Percentiles rank a stretch among this genome's conserved stretches.
These are phyloP conservation scores for Prinia subflava DNA, from an alignment of 2,113 vertebrate genomes.

Conservation along the genomic window DNA sequence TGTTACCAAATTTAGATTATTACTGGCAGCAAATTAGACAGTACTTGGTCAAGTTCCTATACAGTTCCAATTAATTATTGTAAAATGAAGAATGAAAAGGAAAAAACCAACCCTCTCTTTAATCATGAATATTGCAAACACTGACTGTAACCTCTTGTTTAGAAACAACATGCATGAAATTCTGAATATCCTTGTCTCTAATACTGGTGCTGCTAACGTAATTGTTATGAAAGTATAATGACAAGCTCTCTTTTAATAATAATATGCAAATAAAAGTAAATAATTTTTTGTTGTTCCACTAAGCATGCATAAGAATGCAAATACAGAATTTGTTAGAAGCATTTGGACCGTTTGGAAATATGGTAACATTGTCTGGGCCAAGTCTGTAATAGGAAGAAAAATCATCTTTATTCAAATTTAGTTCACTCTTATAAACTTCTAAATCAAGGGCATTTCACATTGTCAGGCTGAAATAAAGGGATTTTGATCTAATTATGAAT, in stretches of 20 bases:
- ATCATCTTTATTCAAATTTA: not conserved
- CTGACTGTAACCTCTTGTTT: not conserved
- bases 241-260: not conserved
- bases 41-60: conserved; percentile 32
- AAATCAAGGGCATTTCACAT: not conserved
- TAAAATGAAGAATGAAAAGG: conserved; percentile 17
- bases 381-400: not conserved
- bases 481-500: not conserved
- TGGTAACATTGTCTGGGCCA: not conserved
- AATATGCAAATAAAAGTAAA: not conserved
- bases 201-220: not conserved
- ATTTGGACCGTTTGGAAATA: not conserved
- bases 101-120: not conserved
- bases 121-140: not conserved
- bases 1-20: conserved; percentile 34
- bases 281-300: not conserved
- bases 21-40: not conserved
- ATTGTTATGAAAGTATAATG: not conserved
- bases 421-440: not conserved
- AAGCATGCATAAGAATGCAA: not conserved
- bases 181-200: not conserved
- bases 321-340: not conserved
- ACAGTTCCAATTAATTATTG: conserved; percentile 45
- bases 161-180: not conserved
- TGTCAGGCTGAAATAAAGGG: not conserved